Conservation (phyloP, 2,888 invertebrate species). For the Apodemia mormo region DNA sequence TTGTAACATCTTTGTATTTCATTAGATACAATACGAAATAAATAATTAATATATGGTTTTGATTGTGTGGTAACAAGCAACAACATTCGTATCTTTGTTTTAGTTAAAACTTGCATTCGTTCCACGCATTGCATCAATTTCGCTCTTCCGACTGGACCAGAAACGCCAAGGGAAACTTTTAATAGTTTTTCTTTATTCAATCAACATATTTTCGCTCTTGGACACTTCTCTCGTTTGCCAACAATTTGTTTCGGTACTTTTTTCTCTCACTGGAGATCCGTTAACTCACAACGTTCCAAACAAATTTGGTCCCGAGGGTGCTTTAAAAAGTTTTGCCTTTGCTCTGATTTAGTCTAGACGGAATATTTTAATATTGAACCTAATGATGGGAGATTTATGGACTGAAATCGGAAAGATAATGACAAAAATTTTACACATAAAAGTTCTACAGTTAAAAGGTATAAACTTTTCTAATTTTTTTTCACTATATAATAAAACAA, state of each 20-base stretch:
- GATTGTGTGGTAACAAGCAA: slow-evolving; percentile 35
- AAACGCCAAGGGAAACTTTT: slow-evolving; percentile 70
- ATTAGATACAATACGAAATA: too few species aligned
- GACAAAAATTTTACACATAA: slow-evolving; percentile 8
- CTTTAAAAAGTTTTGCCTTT: slow-evolving; percentile 58
- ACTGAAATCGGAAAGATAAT: slow-evolving; percentile 25
- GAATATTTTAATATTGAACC: slow-evolving; percentile 51
- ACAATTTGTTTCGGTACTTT: slow-evolving; percentile 76
- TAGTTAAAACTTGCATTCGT: slow-evolving; percentile 40
- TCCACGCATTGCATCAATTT: slow-evolving; percentile 58
- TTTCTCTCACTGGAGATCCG: slow-evolving; percentile 57
- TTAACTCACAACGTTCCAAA: slow-evolving; percentile 58
- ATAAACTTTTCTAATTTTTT: neutral
- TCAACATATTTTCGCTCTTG: slow-evolving; percentile 78
- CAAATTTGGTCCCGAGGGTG: slow-evolving; percentile 69
- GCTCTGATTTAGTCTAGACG: slow-evolving; percentile 61
- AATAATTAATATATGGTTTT: too few species aligned
- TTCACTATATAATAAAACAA: too few species aligned
- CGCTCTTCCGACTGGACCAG: slow-evolving; percentile 62
- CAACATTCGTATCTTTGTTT: slow-evolving; percentile 37
- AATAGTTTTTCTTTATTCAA: slow-evolving; percentile 81
- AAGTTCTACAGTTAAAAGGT: neutral
- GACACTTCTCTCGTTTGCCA: slow-evolving; percentile 77
- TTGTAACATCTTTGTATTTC: too few species aligned
- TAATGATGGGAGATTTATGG: slow-evolving; percentile 35